phyloP scores from a whole-genome alignment of 2,888 invertebrate genomes.

The Thymelicus lineola region DNA sequence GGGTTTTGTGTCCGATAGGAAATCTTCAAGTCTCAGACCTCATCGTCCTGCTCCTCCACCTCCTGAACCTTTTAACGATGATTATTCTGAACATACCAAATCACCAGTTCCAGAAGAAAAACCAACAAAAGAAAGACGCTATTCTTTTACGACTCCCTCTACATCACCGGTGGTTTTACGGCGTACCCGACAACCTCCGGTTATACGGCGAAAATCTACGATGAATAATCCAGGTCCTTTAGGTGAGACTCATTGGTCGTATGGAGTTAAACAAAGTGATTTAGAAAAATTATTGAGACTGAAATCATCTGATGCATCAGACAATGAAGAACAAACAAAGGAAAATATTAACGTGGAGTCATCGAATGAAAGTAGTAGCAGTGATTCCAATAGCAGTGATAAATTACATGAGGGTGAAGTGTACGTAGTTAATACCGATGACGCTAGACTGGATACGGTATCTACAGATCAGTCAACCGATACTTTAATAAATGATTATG shows the following conservation, averaged over 20 bases:
- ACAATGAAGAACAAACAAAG: slow-evolving; percentile 69
- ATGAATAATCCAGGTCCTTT: slow-evolving; percentile 61
- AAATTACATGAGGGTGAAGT: slow-evolving; percentile 65
- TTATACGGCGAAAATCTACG: slow-evolving; percentile 74
- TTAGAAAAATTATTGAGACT: slow-evolving; percentile 74
- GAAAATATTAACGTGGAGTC: slow-evolving; percentile 45
- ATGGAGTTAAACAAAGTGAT: slow-evolving; percentile 78
- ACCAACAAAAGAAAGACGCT: slow-evolving; percentile 60
- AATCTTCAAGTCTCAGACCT: slow-evolving; percentile 65
- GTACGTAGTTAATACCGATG: slow-evolving; percentile 68
- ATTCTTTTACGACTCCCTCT: slow-evolving; percentile 69
- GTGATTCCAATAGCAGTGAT: slow-evolving; percentile 65
- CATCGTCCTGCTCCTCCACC: slow-evolving; percentile 80
- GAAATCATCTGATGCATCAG: slow-evolving; percentile 73
- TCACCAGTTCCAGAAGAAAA: slow-evolving; percentile 56
- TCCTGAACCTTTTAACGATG: slow-evolving; percentile 70
- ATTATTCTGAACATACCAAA: slow-evolving; percentile 61
- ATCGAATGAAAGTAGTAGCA: slow-evolving; percentile 58
- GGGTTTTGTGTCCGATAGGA: slow-evolving; percentile 77
- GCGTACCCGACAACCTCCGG: slow-evolving; percentile 75
- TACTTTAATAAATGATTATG: slow-evolving; percentile 76
- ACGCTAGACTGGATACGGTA: slow-evolving; percentile 69
- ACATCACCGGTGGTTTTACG: slow-evolving; percentile 69
- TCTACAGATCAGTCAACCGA: slow-evolving; percentile 80
- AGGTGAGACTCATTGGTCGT: slow-evolving; percentile 78